Conservation (phyloP, 1,140 invertebrate genomes). For the Aculops lycopersici region DNA sequence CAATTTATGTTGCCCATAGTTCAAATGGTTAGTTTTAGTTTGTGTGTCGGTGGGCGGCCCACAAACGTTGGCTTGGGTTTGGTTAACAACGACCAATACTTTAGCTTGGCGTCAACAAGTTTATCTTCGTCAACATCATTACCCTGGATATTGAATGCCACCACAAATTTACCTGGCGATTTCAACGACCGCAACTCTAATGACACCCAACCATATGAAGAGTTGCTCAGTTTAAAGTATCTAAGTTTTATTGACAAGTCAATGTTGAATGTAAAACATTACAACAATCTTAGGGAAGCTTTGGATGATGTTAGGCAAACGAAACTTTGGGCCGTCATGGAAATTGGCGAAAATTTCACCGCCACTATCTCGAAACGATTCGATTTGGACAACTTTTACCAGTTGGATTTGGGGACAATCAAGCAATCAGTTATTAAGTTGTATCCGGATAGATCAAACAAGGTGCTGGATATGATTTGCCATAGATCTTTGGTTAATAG, state of each 20-base stretch:
- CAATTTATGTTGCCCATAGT: not conserved
- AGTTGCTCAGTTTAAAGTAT: not conserved
- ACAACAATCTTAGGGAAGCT: not conserved
- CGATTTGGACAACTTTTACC: not conserved
- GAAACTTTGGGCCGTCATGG: constrained; percentile 2
- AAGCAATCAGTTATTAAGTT: not conserved
- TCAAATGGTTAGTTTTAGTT: not conserved
- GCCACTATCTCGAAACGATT: constrained; percentile 3
- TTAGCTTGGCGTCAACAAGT: no score
- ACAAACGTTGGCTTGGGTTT: not conserved
- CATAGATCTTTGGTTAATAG: not conserved
- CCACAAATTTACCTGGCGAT: not conserved
- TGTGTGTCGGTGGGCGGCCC: not conserved
- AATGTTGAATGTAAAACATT: not conserved
- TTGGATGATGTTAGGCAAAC: not conserved
- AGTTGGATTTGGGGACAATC: not conserved
- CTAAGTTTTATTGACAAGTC: not conserved
- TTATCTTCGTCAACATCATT: no score
- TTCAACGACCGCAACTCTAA: no score
- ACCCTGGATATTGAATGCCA: not conserved
- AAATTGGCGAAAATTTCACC: constrained; percentile 6
- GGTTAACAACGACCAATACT: not conserved
- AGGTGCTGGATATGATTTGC: not conserved
- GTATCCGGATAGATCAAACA: not conserved
- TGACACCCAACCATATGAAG: no score